Percentiles rank a stretch among this genome's conserved stretches.
These are phyloP conservation scores for Hydropsyche tenuis DNA, from an alignment of 1,140 invertebrate genomes.

Conservation along the genomic window DNA sequence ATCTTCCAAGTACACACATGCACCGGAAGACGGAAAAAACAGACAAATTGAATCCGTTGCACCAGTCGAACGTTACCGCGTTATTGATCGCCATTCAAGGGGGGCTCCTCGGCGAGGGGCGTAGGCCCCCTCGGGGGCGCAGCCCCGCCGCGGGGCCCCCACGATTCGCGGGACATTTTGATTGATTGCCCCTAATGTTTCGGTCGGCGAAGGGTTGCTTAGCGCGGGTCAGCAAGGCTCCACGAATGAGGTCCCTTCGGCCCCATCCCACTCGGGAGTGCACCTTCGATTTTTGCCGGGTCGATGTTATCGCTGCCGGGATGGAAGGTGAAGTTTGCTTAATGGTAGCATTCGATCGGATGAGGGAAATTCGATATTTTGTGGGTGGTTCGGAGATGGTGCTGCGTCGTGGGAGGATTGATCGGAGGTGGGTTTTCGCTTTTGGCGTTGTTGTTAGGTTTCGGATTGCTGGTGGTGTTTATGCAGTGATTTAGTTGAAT, in stretches of 20 bases:
- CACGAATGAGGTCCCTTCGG: too few relatives aligned
- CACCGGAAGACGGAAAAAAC: background rate
- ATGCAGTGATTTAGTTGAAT: too few relatives aligned
- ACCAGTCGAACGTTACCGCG: slow-evolving; percentile 30
- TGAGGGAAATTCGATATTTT: too few relatives aligned
- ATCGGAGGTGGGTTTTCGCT: too few relatives aligned
- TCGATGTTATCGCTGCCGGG: too few relatives aligned
- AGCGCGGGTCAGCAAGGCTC: slow-evolving; percentile 17
- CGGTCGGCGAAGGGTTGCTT: slow-evolving; percentile 34
- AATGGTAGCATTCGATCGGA: too few relatives aligned
- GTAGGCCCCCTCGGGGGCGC: background rate
- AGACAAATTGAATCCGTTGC: slow-evolving; percentile 34
- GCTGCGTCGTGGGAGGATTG: too few relatives aligned
- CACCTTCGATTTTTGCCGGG: background rate
- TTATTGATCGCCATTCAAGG: slow-evolving; percentile 29
- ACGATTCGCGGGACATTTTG: slow-evolving; percentile 40
- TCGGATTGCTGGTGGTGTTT: too few relatives aligned
- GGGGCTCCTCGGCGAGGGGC: background rate
- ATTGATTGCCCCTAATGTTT: slow-evolving; percentile 43
- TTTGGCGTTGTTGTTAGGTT: too few relatives aligned
- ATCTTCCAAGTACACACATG: too few relatives aligned
- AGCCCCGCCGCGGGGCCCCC: background rate
- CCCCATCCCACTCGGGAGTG: background rate
- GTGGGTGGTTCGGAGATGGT: too few relatives aligned
- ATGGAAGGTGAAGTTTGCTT: too few relatives aligned